A percentile compares a stretch with the other conserved stretches of the same genome.
phyloP scores from a whole-genome alignment of 2,888 invertebrate species.

The Chironomus tentans region DNA sequence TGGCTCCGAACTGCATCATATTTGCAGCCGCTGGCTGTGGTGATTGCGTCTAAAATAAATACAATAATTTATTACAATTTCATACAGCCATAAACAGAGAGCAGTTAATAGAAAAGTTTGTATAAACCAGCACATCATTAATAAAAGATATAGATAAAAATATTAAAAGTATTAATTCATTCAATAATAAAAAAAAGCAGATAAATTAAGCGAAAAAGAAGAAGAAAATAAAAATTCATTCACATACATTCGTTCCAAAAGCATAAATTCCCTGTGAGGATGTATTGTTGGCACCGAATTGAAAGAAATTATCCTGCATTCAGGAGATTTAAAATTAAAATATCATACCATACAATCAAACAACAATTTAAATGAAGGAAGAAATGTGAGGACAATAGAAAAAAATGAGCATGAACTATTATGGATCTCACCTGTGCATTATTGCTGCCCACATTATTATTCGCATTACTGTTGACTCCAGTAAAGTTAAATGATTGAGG shows the following conservation, averaged over 20 bases:
- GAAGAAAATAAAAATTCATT: not conserved
- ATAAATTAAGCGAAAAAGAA: not conserved
- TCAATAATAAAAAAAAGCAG: too few relatives aligned
- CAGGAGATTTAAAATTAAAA: not conserved
- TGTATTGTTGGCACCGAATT: conserved; percentile 15
- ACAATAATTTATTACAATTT: not conserved
- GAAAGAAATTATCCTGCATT: conserved; percentile 9
- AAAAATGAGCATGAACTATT: not conserved
- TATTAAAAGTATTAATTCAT: too few relatives aligned
- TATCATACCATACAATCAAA: not conserved
- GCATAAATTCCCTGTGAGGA: conserved; percentile 7
- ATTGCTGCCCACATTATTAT: not conserved
- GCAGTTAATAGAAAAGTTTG: too few relatives aligned
- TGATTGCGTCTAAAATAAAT: not conserved
- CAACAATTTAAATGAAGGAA: not conserved
- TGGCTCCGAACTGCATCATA: conserved; percentile 19
- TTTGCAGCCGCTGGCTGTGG: not conserved
- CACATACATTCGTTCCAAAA: conserved; percentile 15
- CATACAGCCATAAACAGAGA: too few relatives aligned
- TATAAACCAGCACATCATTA: too few relatives aligned
- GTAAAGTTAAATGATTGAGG: conserved; percentile 14
- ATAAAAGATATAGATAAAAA: too few relatives aligned
- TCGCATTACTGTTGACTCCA: not conserved
- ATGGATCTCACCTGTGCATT: not conserved
- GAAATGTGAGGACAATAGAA: not conserved